Conservation (phyloP, 1,140 invertebrate genomes). For the Sinonovacula constricta region DNA sequence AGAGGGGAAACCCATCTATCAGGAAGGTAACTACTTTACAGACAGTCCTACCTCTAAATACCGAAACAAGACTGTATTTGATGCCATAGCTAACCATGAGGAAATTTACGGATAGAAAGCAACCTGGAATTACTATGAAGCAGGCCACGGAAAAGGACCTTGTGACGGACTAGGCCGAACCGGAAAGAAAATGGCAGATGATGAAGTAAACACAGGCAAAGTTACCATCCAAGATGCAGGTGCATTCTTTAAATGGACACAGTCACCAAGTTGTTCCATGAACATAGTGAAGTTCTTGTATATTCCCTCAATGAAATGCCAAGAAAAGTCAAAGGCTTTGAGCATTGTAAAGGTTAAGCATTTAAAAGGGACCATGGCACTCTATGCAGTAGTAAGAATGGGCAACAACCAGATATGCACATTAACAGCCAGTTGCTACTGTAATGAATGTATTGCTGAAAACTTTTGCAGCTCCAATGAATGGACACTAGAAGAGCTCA, state of each 20-base stretch:
- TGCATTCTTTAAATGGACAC: constrained; percentile 17
- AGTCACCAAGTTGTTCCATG: too few relatives aligned
- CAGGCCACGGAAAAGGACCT: too few relatives aligned
- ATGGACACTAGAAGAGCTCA: too few relatives aligned
- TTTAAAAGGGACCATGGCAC: constrained; percentile 46
- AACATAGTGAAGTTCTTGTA: too few relatives aligned
- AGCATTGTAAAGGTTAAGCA: constrained; percentile 29
- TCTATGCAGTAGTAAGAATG: constrained; percentile 50
- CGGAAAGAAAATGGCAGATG: constrained; percentile 45
- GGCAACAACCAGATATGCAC: too few relatives aligned
- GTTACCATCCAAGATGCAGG: too few relatives aligned
- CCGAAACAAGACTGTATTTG: too few relatives aligned
- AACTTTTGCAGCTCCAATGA: background rate
- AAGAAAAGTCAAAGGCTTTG: too few relatives aligned
- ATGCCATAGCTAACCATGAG: constrained; percentile 31
- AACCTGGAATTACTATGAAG: too few relatives aligned
- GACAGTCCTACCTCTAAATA: constrained; percentile 48
- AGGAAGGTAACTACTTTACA: constrained; percentile 40
- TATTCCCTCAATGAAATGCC: too few relatives aligned
- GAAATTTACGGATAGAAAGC: constrained; percentile 24
- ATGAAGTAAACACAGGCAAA: constrained; percentile 39
- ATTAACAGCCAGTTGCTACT: constrained; percentile 3
- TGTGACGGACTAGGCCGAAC: constrained; percentile 32
- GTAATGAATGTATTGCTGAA: background rate
- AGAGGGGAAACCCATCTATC: constrained; percentile 11